Conservation (phyloP, 2,888 invertebrate species). For the Trachelus iudaicus region DNA sequence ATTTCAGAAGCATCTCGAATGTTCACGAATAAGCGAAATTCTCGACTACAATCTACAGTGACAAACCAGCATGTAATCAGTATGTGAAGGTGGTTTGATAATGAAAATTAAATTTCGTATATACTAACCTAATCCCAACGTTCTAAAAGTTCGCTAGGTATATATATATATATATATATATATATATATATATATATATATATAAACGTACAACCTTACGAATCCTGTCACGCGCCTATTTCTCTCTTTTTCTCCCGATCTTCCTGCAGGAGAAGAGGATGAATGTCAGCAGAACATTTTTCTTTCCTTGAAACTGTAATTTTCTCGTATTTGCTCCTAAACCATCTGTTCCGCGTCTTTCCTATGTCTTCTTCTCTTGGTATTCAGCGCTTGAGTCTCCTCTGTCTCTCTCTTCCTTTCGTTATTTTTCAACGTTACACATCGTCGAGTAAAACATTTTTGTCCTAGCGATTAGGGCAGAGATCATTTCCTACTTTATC, state of each 20-base stretch:
- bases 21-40: background rate
- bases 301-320: background rate
- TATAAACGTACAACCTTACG: background rate
- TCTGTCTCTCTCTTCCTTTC: slow-evolving; percentile 1
- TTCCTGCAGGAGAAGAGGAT: background rate
- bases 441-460: background rate
- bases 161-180: background rate
- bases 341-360: background rate
- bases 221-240: background rate
- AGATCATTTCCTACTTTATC: background rate
- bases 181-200: background rate
- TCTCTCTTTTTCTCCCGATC: background rate
- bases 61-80: background rate
- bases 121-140: background rate
- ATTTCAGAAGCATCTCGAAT: background rate
- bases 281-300: background rate
- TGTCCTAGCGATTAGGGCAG: background rate
- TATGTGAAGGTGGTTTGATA: background rate
- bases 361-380: background rate
- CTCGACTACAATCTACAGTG: background rate
- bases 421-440: background rate
- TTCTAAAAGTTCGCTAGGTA: background rate
- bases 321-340: background rate
- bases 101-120: background rate
- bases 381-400: background rate